Evolutionary conservation across 2,797 vertebrate species (phyloP).

Genomic region (Paramormyrops hopkinsi): DNA sequence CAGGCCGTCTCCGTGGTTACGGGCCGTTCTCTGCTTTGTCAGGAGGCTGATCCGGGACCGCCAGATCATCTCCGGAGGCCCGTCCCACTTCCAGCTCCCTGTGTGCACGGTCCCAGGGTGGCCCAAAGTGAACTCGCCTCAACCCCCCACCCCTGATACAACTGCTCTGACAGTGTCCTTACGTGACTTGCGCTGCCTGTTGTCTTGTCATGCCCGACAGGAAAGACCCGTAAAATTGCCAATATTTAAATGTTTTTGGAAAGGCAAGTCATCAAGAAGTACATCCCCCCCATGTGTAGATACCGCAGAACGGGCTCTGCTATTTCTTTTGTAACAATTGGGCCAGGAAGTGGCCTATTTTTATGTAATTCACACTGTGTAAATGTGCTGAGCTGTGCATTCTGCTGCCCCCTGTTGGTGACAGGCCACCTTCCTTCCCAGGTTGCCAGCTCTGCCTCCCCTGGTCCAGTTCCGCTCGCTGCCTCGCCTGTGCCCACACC

Average conservation of each 20-base stretch:
- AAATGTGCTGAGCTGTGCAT: not conserved
- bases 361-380: not conserved
- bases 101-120: not conserved
- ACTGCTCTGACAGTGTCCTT: not conserved
- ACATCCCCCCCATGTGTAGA: not conserved
- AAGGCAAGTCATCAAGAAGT: not conserved
- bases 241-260: constrained; percentile 15
- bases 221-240: not conserved
- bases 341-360: not conserved
- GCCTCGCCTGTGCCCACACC: constrained; percentile 71
- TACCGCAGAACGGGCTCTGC: not conserved
- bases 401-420: not conserved
- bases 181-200: not conserved
- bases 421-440: constrained; percentile 30
- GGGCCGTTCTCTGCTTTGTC: not conserved
- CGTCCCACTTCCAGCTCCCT: not conserved
- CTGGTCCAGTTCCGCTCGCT: constrained; percentile 60
- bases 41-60: not conserved
- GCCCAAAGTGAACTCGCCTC: not conserved
- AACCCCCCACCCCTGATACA: not conserved
- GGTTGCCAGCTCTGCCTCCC: constrained; percentile 70
- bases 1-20: not conserved
- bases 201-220: not conserved
- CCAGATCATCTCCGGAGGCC: not conserved
- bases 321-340: not conserved